Base-by-base conservation (phyloP, 2,113 vertebrate genomes). In the Periophthalmus modestus region DNA sequence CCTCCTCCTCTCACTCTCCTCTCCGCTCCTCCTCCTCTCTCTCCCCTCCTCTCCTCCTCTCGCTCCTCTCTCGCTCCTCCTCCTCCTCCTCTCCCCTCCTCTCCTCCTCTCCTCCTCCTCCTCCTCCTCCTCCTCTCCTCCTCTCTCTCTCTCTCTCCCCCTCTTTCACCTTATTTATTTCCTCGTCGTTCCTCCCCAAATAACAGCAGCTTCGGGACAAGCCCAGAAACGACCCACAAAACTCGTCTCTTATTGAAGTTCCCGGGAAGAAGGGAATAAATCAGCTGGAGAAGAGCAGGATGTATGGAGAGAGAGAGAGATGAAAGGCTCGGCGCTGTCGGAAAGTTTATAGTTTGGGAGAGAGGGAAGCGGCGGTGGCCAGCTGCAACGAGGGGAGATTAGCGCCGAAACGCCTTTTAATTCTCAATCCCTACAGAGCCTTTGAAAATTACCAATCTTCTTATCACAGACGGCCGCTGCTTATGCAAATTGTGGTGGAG, bases 371-470 rank as follows among this genome's bases (percentile, higher is more conserved):
- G 92, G 92, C 82, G 92, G 93, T 94, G 93, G 92, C 92, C 94
- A 94, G 94, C 93, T 94, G 94, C 94, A n/a, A 94, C 86, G 89
- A 94, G 92, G 88, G 90, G 89, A 94, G 94, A 94, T n/a, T 94
- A 94, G 93, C 83, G 83, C 82, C 92, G 92, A 90, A n/a, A 93
- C 93, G 93, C 92, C 94, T 94, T 94, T 94, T 94, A 94, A 94
- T 94, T 94, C 94, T 93, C 94, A 94, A 94, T 94, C 93, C 94
- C 94, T 89, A 92, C 92, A 93, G 93, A 94, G 94, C 91, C 94
- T 94, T 94, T 94, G 94, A 94, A 94, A 94, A 94, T 94, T 94
- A 94, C 94, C 94, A 94, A 94, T 94, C 94, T 94, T 94, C 94
- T 94, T 94, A 94, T 94, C 94, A 94, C 92, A 93, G 91, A 93